phyloP scores from a whole-genome alignment of 1,140 invertebrate species.

The Trichogramma pretiosum region DNA sequence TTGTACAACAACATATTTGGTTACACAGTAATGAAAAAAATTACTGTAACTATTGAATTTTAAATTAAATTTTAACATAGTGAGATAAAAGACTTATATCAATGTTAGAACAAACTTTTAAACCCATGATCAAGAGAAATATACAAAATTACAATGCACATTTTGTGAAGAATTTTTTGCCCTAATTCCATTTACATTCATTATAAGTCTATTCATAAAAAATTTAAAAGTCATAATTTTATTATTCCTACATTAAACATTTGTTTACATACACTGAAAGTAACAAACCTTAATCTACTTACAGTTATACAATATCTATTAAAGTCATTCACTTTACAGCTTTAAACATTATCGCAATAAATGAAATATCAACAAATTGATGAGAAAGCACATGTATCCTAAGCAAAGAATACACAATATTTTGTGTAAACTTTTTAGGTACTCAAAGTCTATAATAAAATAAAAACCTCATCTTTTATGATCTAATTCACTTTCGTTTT shows the following conservation, averaged over 20 bases:
- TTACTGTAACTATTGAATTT: not conserved
- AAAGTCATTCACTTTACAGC: constrained; percentile 8
- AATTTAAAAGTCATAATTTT: constrained; percentile 7
- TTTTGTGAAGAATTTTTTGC: not conserved
- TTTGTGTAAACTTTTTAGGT: constrained; percentile 1
- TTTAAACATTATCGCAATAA: not conserved
- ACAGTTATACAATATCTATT: not conserved
- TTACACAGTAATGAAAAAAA: not conserved
- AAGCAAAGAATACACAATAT: constrained; percentile 2
- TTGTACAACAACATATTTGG: constrained; percentile 2
- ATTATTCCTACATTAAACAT: too few species aligned
- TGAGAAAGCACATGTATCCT: not conserved
- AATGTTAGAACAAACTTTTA: not conserved
- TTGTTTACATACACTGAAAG: constrained; percentile 1
- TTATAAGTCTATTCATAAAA: constrained; percentile 2
- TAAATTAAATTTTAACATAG: not conserved
- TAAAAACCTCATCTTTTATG: not conserved
- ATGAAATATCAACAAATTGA: constrained; percentile 8
- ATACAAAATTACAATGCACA: not conserved
- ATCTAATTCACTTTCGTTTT: constrained; percentile 45
- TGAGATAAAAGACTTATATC: constrained; percentile 8
- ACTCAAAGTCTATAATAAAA: not conserved
- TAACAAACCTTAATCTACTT: constrained; percentile 3
- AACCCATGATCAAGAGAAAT: too few species aligned
- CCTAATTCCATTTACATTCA: not conserved